phyloP scores from a whole-genome alignment of 2,113 vertebrate species.

The Gasterosteus nipponicus region DNA sequence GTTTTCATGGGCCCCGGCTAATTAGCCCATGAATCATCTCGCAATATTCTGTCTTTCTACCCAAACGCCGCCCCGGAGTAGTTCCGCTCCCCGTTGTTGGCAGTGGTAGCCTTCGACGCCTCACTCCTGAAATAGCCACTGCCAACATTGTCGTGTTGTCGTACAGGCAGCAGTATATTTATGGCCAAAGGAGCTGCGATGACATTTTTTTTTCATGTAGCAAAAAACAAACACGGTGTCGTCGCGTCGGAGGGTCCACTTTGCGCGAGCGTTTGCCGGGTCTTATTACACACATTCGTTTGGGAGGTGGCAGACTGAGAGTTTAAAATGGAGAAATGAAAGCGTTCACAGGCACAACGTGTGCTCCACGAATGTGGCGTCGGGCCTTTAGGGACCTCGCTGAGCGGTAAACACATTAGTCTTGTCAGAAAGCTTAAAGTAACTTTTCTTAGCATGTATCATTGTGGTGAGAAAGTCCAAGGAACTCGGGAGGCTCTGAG shows the following conservation, averaged over 20 bases:
- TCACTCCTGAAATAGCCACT: conserved; percentile 15
- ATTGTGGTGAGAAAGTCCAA: conserved; percentile 26
- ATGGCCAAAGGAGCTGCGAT: background rate
- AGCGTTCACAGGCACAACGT: conserved; percentile 33
- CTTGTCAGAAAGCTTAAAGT: conserved; percentile 55
- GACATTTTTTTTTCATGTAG: background rate
- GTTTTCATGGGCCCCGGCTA: conserved; percentile 16
- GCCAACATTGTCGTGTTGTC: conserved; percentile 5
- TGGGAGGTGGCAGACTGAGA: background rate
- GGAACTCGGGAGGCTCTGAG: conserved; percentile 39
- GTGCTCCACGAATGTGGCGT: conserved; percentile 23
- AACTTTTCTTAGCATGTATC: conserved; percentile 45
- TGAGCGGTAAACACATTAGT: conserved; percentile 59
- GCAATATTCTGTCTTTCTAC: conserved; percentile 17
- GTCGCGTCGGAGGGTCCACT: background rate
- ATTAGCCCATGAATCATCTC: conserved; percentile 43
- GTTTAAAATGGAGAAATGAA: conserved; percentile 32
- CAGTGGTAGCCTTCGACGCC: background rate
- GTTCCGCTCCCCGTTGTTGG: conserved; percentile 1
- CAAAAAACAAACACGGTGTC: background rate
- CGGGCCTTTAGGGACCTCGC: conserved; percentile 30
- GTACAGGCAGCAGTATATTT: background rate
- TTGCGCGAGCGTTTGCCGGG: background rate
- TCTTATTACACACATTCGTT: background rate
- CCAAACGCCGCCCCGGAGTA: conserved; percentile 3